Base-by-base conservation (phyloP, 2,113 vertebrate species). In the Gobio gobio region DNA sequence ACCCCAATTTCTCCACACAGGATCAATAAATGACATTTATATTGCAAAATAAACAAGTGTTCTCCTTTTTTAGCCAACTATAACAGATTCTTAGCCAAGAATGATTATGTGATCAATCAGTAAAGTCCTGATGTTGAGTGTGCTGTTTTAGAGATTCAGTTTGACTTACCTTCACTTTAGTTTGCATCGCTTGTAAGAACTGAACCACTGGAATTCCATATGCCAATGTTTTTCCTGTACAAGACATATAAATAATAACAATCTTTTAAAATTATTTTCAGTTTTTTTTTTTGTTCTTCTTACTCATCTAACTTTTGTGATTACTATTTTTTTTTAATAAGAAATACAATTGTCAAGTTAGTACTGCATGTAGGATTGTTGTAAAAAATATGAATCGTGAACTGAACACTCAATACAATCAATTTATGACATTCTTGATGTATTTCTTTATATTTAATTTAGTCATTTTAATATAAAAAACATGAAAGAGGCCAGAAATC, bases 131-230 rank as follows among this genome's bases (percentile, higher is more conserved):
- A 14, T 14, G n/a, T 14, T n/a, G 20, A n/a, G 22, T 6, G 58
- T 45, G 36, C 24, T 26, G 36, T 47, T 26, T 63, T 2, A 79
- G 58, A 79, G 47, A 20, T 78, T 70, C 20, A 59, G 56, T 12
- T n/a, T 56, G 45, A n/a, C 83, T 72, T 90, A 95, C 96, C 94
- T 96, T 92, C 90, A 99, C 94, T 94, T 97, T 98, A 3, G 95
- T 91, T 63, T 94, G 88, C 29, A 94, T 72, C 16, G 92, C 93
- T 91, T 98, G 98, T 64, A 99, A 95, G 40, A 92, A 92, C 89
- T 99, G 97, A 14, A 99, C 95, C 85, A 99, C 83, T 0, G 98
- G 97, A 88, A 99, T 92, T 0, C 95, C 97, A 78, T 97, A 99
- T 24, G 96, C 96, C 84, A 99, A 94, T 0, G 98, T 99, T 93